Evolutionary conservation across 2,888 invertebrate genomes (phyloP).

Genomic region (Eubasilissa splendida): DNA sequence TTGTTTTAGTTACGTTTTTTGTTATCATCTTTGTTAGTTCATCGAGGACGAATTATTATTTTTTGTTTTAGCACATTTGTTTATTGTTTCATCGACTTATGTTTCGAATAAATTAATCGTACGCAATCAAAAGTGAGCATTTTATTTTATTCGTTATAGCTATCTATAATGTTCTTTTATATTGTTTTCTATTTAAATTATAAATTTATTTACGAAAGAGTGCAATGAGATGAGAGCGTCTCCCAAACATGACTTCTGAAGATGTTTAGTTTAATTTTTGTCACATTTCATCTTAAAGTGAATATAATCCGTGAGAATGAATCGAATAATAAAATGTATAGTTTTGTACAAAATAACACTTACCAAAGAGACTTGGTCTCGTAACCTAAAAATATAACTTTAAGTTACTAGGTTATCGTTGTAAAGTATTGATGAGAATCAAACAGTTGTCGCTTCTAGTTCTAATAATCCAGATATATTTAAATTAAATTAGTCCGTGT

Average conservation of each 20-base stretch:
- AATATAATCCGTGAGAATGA: slow-evolving; percentile 42
- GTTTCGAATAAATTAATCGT: slow-evolving; percentile 57
- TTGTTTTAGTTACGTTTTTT: slow-evolving; percentile 50
- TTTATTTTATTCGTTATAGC: slow-evolving; percentile 56
- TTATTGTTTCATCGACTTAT: slow-evolving; percentile 54
- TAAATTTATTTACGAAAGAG: slow-evolving; percentile 50
- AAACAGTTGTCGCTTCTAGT: slow-evolving; percentile 53
- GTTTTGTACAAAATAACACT: slow-evolving; percentile 74
- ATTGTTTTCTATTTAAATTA: slow-evolving; percentile 54
- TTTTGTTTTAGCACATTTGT: slow-evolving; percentile 45
- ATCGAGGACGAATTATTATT: slow-evolving; percentile 47
- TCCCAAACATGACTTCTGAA: slow-evolving; percentile 36
- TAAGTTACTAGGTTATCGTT: slow-evolving; percentile 53
- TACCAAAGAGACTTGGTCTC: slow-evolving; percentile 76
- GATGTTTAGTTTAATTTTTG: slow-evolving; percentile 29
- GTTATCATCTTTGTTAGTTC: slow-evolving; percentile 51
- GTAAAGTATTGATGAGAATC: slow-evolving; percentile 52
- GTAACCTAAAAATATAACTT: slow-evolving; percentile 67
- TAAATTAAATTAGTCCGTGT: slow-evolving; percentile 49
- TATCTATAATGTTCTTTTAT: slow-evolving; percentile 49
- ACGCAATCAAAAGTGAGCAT: slow-evolving; percentile 56
- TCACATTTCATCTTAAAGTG: slow-evolving; percentile 42
- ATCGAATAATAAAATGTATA: slow-evolving; percentile 62
- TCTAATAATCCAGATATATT: slow-evolving; percentile 44
- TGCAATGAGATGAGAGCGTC: slow-evolving; percentile 53